phyloP scores from a whole-genome alignment of 2,113 vertebrate species.

The Actinemys pallida region DNA sequence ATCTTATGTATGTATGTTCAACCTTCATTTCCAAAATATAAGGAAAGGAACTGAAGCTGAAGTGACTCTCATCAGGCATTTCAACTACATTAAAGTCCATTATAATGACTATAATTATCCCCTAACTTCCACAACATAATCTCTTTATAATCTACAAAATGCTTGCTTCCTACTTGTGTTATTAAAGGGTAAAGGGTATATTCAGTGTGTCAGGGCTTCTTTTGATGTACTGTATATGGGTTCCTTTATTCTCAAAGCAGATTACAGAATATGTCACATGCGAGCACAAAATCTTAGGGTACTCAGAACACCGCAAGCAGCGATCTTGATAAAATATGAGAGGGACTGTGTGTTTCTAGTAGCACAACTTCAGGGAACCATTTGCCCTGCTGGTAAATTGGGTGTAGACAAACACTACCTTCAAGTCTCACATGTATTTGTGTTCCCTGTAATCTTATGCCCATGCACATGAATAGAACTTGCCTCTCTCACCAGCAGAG shows the following conservation, averaged over 20 bases:
- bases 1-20: background rate
- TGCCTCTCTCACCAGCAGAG: background rate
- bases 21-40: background rate
- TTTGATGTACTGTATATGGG: background rate
- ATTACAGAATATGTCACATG: background rate
- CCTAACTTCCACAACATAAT: background rate
- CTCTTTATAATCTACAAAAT: background rate
- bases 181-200: background rate
- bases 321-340: background rate
- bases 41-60: background rate
- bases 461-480: background rate
- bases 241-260: background rate
- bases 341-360: background rate
- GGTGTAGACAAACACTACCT: background rate
- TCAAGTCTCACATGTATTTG: background rate
- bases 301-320: accelerated
- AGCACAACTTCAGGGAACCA: background rate
- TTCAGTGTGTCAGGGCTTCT: background rate
- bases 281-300: background rate
- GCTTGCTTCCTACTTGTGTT: background rate
- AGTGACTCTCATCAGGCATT: background rate
- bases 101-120: background rate
- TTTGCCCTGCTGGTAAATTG: background rate
- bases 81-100: background rate
- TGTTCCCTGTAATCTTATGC: background rate